A percentile compares a stretch with the other conserved stretches of the same genome.
These are phyloP conservation scores for Martes martes DNA, from an alignment of 2,113 vertebrate genomes.

Conservation along the genomic window DNA sequence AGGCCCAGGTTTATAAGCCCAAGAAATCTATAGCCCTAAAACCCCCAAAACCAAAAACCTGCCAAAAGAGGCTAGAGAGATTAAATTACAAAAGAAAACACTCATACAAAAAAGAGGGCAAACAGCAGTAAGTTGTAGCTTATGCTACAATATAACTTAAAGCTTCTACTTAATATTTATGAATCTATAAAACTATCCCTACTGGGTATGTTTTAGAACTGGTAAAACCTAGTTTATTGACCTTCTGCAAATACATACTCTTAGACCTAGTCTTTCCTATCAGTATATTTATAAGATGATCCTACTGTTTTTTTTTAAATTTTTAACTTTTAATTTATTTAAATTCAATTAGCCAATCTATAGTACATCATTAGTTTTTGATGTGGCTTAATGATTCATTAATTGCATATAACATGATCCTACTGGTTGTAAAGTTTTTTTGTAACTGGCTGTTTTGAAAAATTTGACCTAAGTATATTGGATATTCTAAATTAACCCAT, in stretches of 20 bases:
- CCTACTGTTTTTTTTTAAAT: background rate
- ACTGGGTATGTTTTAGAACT: background rate
- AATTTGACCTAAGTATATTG: slow-evolving; percentile 7
- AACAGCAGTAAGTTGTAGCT: background rate
- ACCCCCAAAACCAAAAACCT: background rate
- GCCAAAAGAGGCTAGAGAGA: background rate
- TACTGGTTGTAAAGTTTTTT: slow-evolving; percentile 1
- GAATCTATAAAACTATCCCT: background rate
- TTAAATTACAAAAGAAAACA: slow-evolving; percentile 7
- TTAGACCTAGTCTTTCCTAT: background rate
- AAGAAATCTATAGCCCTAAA: background rate
- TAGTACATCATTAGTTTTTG: no score
- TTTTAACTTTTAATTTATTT: background rate
- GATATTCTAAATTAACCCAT: background rate
- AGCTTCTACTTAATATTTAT: slow-evolving; percentile 23
- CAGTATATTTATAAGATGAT: slow-evolving; percentile 17
- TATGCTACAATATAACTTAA: background rate
- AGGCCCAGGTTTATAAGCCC: background rate
- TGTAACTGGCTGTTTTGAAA: background rate
- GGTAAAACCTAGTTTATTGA: background rate
- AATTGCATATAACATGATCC: background rate
- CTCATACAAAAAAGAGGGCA: background rate
- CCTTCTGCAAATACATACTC: background rate
- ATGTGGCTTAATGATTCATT: no score
- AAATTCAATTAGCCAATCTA: background rate